Conservation (phyloP, 2,113 vertebrate species). For the Hystrix cristata region DNA sequence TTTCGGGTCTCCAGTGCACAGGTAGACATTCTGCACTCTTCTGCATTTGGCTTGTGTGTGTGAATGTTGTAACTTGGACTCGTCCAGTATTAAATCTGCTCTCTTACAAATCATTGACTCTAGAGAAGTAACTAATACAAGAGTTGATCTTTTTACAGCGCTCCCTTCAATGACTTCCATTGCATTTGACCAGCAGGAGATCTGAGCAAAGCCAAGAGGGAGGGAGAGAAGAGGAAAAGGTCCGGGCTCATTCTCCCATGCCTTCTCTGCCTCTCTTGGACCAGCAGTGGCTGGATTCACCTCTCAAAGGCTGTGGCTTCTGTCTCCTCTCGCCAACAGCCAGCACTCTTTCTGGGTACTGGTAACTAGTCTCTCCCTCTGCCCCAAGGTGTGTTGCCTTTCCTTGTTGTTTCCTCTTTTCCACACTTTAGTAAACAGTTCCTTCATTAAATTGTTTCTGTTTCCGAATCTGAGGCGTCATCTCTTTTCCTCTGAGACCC, state of each 20-base stretch:
- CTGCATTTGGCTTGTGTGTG: too few species aligned
- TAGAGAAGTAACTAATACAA: too few species aligned
- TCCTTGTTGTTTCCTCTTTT: not conserved
- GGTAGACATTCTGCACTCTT: too few species aligned
- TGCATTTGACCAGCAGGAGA: not conserved
- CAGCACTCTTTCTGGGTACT: too few species aligned
- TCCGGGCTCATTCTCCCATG: not conserved
- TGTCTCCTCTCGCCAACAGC: not conserved
- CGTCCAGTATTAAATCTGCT: too few species aligned
- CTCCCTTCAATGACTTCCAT: not conserved
- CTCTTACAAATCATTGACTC: too few species aligned
- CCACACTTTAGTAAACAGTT: not conserved
- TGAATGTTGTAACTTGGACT: too few species aligned
- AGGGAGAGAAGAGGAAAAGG: not conserved
- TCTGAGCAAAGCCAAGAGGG: not conserved
- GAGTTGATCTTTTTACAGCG: not conserved
- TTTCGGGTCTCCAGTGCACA: too few species aligned
- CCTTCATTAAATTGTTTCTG: not conserved
- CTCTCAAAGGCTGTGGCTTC: too few species aligned
- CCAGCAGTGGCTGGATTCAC: not conserved
- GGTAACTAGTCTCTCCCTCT: not conserved
- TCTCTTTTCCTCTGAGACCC: not conserved
- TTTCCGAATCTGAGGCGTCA: not conserved
- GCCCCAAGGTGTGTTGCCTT: not conserved
- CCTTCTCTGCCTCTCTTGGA: not conserved